These are phyloP conservation scores for Acheta domesticus DNA, from an alignment of 2,888 invertebrate species.

Conservation along the genomic window DNA sequence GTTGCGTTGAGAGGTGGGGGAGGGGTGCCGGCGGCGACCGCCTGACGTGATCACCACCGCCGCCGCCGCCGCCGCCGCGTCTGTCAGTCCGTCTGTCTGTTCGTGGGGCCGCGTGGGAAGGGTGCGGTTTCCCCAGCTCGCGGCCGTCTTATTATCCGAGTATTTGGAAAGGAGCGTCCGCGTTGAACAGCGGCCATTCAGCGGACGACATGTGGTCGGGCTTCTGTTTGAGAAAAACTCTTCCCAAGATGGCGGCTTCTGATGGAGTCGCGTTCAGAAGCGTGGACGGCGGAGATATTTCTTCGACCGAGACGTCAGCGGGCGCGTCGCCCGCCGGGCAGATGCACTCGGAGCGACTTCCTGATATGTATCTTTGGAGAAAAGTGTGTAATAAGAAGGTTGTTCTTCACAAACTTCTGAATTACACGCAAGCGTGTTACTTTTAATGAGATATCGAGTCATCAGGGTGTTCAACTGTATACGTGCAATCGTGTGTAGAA, in stretches of 20 bases:
- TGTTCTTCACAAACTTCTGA: no score
- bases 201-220: neutral
- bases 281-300: neutral
- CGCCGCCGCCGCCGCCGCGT: no score
- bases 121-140: neutral
- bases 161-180: constrained; percentile 8
- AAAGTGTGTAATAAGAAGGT: no score
- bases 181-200: neutral
- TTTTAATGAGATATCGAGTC: no score
- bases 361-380: no score
- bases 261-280: neutral
- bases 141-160: neutral
- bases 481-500: no score
- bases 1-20: neutral
- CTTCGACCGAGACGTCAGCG: no score
- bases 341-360: no score
- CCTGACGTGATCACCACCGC: no score
- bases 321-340: no score
- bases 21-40: neutral
- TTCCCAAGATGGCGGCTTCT: neutral
- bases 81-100: constrained; percentile 3
- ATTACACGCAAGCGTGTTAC: no score
- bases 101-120: neutral
- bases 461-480: no score
- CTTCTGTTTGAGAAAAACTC: neutral